phyloP scores from a whole-genome alignment of 1,140 invertebrate genomes.

The Cotesia typhae region DNA sequence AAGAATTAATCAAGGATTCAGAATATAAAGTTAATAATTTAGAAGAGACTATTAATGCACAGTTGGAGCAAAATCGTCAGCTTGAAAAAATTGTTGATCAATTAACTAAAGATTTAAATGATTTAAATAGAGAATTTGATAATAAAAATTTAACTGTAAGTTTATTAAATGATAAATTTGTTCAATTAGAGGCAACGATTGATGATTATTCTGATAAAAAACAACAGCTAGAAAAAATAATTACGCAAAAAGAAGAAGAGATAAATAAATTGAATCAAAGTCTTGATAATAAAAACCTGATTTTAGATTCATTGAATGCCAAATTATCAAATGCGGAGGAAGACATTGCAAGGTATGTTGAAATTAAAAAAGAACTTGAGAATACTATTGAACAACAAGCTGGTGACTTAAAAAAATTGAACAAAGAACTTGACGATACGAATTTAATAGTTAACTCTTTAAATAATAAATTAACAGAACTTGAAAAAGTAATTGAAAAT shows the following conservation, averaged over 20 bases:
- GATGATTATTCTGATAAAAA: neutral
- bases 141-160: neutral
- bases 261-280: neutral
- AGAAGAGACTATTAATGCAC: neutral
- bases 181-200: neutral
- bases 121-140: neutral
- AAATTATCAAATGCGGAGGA: neutral
- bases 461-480: too few relatives aligned
- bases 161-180: neutral
- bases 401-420: neutral
- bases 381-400: neutral
- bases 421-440: too few relatives aligned
- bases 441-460: too few relatives aligned
- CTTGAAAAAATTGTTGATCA: neutral
- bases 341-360: too few relatives aligned
- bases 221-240: slow-evolving; percentile 20
- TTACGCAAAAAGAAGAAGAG: neutral
- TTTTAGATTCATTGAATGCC: neutral
- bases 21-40: slow-evolving; percentile 2
- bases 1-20: neutral
- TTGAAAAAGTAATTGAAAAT: too few relatives aligned
- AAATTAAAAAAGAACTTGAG: neutral
- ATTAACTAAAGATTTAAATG: neutral
- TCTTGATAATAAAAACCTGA: neutral
- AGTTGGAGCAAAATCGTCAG: neutral